phyloP scores from a whole-genome alignment of 2,888 invertebrate species.

The Xanthorhoe spadicearia region DNA sequence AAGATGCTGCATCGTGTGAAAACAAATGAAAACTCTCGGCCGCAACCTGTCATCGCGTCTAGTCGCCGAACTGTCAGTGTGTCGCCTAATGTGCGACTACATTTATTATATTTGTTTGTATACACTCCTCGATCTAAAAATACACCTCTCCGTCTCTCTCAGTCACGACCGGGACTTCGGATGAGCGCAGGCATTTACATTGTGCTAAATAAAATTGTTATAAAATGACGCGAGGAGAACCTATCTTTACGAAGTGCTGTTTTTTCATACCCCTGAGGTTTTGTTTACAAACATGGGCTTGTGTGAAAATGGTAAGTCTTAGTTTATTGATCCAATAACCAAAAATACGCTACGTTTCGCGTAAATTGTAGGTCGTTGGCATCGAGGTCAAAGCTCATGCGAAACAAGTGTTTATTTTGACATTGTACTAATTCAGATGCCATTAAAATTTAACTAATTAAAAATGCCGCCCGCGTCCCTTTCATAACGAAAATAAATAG shows the following conservation, averaged over 20 bases:
- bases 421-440: no score
- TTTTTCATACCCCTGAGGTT: slow-evolving; percentile 32
- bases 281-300: slow-evolving; percentile 40
- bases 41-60: background rate
- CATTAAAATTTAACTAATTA: no score
- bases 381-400: background rate
- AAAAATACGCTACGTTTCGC: background rate
- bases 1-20: no score
- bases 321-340: background rate
- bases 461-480: no score
- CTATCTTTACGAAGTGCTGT: slow-evolving; percentile 39
- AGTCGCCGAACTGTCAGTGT: no score
- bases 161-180: slow-evolving; percentile 8
- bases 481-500: no score
- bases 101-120: slow-evolving; percentile 5
- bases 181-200: background rate
- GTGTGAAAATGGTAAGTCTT: slow-evolving; percentile 36
- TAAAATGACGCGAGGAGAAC: slow-evolving; percentile 35
- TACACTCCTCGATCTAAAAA: slow-evolving; percentile 16
- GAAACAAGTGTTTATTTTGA: background rate
- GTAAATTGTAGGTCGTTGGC: background rate
- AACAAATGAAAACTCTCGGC: no score
- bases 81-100: no score
- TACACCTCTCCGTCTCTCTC: slow-evolving; percentile 8
- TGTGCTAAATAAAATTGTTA: slow-evolving; percentile 15